A percentile compares a stretch with the other conserved stretches of the same genome.
Evolutionary conservation across 2,888 invertebrate genomes (phyloP).

Genomic region (Megaustenia siamemsis): DNA sequence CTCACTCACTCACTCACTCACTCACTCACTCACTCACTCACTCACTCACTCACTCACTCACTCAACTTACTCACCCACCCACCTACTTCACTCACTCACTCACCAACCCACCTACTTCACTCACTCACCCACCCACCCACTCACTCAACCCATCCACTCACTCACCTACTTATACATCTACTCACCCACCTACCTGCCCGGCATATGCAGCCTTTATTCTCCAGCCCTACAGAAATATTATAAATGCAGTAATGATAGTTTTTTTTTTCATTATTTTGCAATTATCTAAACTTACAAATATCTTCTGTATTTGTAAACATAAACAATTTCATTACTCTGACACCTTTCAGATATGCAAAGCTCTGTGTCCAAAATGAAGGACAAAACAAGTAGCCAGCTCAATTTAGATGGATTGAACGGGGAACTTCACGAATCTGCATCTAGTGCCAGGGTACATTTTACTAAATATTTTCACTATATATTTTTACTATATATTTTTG

Average conservation of each 20-base stretch:
- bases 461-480: neutral
- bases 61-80: too few species aligned
- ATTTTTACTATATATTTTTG: neutral
- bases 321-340: neutral
- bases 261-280: too few species aligned
- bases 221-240: too few species aligned
- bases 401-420: conserved; percentile 65
- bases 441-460: conserved; percentile 67
- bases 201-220: too few species aligned
- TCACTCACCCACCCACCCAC: too few species aligned
- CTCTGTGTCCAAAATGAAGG: neutral
- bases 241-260: too few species aligned
- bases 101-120: too few species aligned
- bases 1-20: neutral
- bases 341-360: conserved; percentile 20
- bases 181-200: too few species aligned
- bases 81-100: too few species aligned
- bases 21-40: conserved; percentile 31
- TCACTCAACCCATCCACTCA: too few species aligned
- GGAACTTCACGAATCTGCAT: conserved; percentile 67
- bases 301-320: neutral
- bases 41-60: conserved; percentile 10
- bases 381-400: conserved; percentile 61
- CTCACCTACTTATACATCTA: too few species aligned
- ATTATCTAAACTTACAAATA: too few species aligned